Conservation (phyloP, 1,140 invertebrate genomes). For the Geopemphigus sp. region DNA sequence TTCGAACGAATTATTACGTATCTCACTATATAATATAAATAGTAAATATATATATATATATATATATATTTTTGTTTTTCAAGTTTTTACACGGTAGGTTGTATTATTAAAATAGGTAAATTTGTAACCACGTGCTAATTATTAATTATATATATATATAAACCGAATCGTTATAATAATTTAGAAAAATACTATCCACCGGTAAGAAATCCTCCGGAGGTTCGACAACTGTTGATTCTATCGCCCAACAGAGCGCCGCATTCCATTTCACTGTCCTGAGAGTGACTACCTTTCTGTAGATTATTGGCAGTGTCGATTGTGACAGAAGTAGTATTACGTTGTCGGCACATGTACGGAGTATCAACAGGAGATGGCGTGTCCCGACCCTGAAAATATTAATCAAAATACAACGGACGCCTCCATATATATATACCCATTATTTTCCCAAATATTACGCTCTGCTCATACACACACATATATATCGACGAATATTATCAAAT, state of each 20-base stretch:
- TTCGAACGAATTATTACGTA: not conserved
- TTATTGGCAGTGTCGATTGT: conserved; percentile 50
- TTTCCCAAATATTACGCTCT: not conserved
- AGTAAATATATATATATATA: not conserved
- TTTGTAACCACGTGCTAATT: conserved; percentile 22
- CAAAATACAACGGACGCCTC: too few species aligned
- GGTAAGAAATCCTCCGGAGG: conserved; percentile 24
- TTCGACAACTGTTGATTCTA: conserved; percentile 14
- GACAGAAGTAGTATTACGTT: conserved; percentile 62
- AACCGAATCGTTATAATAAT: not conserved
- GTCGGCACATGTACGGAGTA: conserved; percentile 74
- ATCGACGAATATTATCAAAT: too few species aligned
- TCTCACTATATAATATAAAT: conserved; percentile 3
- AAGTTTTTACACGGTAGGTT: conserved; percentile 7
- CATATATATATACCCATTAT: too few species aligned
- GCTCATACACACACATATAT: too few species aligned
- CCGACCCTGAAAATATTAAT: conserved; percentile 60
- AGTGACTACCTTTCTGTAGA: conserved; percentile 55
- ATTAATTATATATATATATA: not conserved
- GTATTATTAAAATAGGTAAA: conserved; percentile 13
- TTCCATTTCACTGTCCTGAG: conserved; percentile 63
- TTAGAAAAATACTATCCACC: conserved; percentile 37
- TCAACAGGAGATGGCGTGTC: conserved; percentile 73
- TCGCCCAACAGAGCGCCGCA: conserved; percentile 60
- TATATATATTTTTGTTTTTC: not conserved